phyloP scores from a whole-genome alignment of 2,113 vertebrate species.

The Formicarius rufipectus region DNA sequence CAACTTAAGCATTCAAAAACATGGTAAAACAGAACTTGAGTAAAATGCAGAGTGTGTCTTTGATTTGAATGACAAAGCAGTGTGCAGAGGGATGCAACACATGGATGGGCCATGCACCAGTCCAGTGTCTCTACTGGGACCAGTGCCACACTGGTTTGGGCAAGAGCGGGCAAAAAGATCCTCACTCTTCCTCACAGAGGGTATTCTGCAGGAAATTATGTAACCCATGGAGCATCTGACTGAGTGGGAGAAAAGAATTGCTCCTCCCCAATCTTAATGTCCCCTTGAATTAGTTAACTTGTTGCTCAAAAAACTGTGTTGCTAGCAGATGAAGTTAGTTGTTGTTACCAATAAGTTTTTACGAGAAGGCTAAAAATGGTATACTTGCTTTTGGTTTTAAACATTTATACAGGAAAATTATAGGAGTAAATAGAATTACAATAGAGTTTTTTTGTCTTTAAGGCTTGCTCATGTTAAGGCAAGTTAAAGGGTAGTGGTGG shows the following conservation, averaged over 20 bases:
- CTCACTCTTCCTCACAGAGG: not conserved
- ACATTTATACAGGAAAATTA: not conserved
- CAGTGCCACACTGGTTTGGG: not conserved
- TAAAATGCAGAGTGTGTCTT: not conserved
- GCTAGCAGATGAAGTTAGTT: not conserved
- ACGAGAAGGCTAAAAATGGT: not conserved
- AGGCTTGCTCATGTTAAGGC: not conserved
- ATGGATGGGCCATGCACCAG: fast-evolving
- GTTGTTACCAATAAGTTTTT: not conserved
- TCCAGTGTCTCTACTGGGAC: fast-evolving
- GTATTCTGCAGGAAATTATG: not conserved
- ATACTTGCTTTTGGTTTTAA: not conserved
- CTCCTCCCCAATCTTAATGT: not conserved
- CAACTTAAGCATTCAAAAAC: not conserved
- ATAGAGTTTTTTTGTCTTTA: not conserved
- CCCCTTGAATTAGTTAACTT: not conserved
- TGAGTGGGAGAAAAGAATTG: not conserved
- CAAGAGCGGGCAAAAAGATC: not conserved
- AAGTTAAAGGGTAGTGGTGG: too few relatives aligned
- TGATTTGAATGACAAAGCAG: not conserved
- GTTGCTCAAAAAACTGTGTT: not conserved
- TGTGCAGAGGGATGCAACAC: fast-evolving
- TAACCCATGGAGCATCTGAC: not conserved
- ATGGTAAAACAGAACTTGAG: not conserved
- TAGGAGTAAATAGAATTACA: not conserved